Percentiles rank a stretch among this genome's conserved stretches.
Conservation (phyloP, 64 coral and sea anemone species). For the Montipora efflorescens region DNA sequence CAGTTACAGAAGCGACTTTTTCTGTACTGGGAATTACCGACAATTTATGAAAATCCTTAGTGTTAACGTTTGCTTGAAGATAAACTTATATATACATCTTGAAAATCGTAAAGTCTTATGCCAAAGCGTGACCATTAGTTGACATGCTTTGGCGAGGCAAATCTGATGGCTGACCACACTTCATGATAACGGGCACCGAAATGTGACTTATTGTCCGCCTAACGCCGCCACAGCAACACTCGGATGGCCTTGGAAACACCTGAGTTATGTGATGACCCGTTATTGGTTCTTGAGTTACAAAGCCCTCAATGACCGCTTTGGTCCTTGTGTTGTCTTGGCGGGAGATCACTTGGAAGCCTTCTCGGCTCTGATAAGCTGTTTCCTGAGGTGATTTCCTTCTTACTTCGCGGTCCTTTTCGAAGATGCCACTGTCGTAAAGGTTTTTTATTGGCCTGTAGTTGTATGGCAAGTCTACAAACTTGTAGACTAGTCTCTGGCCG, state of each 20-base stretch:
- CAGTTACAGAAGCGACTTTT: too few relatives aligned
- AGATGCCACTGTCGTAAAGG: neutral
- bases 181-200: conserved; percentile 63
- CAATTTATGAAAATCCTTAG: too few relatives aligned
- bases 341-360: conserved; percentile 44
- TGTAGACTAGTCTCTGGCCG: conserved; percentile 95
- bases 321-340: neutral
- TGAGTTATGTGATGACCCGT: conserved; percentile 4
- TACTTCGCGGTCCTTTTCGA: neutral
- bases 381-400: neutral
- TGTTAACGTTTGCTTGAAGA: neutral
- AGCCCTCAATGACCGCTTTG: neutral
- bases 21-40: too few relatives aligned
- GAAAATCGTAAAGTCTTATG: neutral
- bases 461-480: conserved; percentile 97
- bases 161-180: conserved; percentile 51
- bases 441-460: conserved; percentile 84
- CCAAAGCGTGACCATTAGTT: neutral
- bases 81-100: neutral
- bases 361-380: neutral
- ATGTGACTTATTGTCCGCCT: conserved; percentile 1
- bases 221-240: neutral
- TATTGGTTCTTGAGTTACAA: conserved; percentile 52
- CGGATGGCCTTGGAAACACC: neutral
- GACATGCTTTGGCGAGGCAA: neutral